A percentile compares a stretch with the other conserved stretches of the same genome.
Evolutionary conservation across 2,888 invertebrate genomes (phyloP).

Genomic region (Heliconius ismenius): DNA sequence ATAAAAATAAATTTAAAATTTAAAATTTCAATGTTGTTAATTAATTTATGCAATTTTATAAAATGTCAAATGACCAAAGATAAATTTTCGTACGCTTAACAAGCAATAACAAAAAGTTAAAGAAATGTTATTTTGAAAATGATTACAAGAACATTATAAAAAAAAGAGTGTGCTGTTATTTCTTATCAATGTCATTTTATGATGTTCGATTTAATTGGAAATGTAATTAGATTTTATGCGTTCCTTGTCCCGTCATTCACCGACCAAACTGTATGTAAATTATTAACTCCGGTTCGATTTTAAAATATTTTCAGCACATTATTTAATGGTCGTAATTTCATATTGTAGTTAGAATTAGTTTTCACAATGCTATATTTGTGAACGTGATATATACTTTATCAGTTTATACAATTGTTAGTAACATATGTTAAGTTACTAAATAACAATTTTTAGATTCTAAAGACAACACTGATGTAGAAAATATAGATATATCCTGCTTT

Average conservation of each 20-base stretch:
- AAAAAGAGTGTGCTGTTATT: constrained; percentile 17
- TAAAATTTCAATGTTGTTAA: not conserved
- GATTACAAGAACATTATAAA: not conserved
- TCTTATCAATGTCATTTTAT: constrained; percentile 17
- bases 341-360: too few species aligned
- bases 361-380: too few species aligned
- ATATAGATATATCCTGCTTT: not conserved
- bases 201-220: constrained; percentile 22
- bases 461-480: not conserved
- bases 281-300: constrained; percentile 4
- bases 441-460: not conserved
- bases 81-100: not conserved
- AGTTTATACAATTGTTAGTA: too few species aligned
- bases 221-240: constrained; percentile 29
- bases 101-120: constrained; percentile 1
- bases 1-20: not conserved
- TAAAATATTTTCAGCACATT: not conserved
- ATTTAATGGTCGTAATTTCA: not conserved
- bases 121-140: not conserved
- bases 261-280: constrained; percentile 27
- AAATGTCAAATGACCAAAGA: not conserved
- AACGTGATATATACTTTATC: too few species aligned
- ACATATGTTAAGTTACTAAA: not conserved
- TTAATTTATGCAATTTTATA: not conserved
- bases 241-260: constrained; percentile 27